Evolutionary conservation across 2,888 invertebrate genomes (phyloP).

Genomic region (Deilephila porcellus): DNA sequence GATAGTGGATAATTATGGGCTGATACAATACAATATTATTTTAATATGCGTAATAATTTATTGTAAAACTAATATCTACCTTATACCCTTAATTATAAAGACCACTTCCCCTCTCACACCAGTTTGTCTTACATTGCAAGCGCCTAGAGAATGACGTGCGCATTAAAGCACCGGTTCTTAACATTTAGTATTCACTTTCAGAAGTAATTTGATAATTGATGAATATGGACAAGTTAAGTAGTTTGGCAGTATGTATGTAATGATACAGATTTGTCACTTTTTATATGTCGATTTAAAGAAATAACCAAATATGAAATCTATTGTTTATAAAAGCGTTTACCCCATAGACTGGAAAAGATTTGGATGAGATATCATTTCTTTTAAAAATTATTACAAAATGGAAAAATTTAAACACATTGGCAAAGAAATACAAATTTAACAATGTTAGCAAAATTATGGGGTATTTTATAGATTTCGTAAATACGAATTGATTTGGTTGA

Average conservation of each 20-base stretch:
- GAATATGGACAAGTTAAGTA: not conserved
- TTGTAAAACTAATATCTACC: not conserved
- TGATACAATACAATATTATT: not conserved
- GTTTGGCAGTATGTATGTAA: not conserved
- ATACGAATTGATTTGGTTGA: not conserved
- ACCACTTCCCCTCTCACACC: not conserved
- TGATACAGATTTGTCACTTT: too few species aligned
- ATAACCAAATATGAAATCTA: too few species aligned
- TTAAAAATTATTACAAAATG: too few species aligned
- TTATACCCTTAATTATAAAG: slow-evolving; percentile 5
- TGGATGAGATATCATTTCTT: too few species aligned
- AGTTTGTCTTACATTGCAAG: slow-evolving; percentile 17
- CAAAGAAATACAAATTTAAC: not conserved
- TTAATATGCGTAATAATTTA: not conserved
- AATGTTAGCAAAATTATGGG: not conserved
- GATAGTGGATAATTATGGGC: not conserved
- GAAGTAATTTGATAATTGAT: not conserved
- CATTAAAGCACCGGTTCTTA: slow-evolving; percentile 12
- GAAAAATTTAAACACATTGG: too few species aligned
- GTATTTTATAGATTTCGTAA: not conserved
- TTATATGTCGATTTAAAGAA: too few species aligned
- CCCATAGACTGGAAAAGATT: too few species aligned
- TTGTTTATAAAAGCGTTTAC: too few species aligned
- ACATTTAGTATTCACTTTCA: not conserved
- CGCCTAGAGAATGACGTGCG: slow-evolving; percentile 1